Conservation (phyloP, 1,140 invertebrate genomes). For the Brevipalpus yothersi region DNA sequence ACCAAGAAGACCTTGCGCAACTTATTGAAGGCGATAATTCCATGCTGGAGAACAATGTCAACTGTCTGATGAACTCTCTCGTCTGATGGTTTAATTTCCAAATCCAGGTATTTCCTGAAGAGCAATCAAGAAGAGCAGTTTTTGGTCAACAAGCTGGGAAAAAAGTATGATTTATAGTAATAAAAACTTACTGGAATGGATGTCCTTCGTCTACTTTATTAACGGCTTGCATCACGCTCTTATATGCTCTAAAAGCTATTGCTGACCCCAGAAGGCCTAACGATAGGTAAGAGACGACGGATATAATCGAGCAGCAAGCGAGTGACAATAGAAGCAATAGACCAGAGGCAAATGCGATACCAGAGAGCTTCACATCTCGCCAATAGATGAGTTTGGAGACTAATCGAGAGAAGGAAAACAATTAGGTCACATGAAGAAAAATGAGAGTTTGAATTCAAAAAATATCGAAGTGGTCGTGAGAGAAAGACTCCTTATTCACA, state of each 20-base stretch:
- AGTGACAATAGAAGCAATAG: constrained; percentile 66
- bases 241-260: constrained; percentile 80
- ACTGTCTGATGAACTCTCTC: constrained; percentile 66
- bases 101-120: constrained; percentile 54
- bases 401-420: constrained; percentile 26
- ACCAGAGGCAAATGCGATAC: constrained; percentile 61
- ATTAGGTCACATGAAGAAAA: not conserved
- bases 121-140: not conserved
- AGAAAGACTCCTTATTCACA: too few species aligned
- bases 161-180: not conserved
- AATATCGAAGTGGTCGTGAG: too few species aligned
- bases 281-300: constrained; percentile 70
- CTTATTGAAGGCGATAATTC: constrained; percentile 49
- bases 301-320: constrained; percentile 80
- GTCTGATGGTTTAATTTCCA: constrained; percentile 54
- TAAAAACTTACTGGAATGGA: constrained; percentile 66
- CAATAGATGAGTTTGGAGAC: constrained; percentile 90
- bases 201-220: constrained; percentile 91
- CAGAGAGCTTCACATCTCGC: constrained; percentile 79
- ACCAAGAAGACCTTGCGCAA: constrained; percentile 78
- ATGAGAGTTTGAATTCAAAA: not conserved
- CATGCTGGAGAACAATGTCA: constrained; percentile 51
- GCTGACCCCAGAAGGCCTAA: constrained; percentile 55
- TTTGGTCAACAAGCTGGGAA: not conserved
- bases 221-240: constrained; percentile 76